phyloP scores from a whole-genome alignment of 1,140 invertebrate genomes.

The Elymnias hypermnestra region DNA sequence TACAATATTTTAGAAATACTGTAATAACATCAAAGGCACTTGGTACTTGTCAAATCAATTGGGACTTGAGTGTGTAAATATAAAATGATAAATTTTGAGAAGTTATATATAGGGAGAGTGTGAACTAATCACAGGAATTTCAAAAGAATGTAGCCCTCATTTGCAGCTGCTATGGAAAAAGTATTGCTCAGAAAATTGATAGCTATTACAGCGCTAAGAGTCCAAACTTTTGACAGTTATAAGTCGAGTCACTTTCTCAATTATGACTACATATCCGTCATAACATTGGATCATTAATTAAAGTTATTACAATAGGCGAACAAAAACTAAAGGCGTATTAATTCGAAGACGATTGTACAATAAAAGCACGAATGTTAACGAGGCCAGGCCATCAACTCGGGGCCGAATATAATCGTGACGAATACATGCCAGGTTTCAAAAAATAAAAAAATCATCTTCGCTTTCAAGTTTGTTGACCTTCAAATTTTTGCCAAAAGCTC shows the following conservation, averaged over 20 bases:
- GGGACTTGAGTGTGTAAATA: too few relatives aligned
- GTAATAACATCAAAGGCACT: too few relatives aligned
- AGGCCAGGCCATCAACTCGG: constrained; percentile 19
- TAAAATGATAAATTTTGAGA: too few relatives aligned
- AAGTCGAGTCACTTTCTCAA: not conserved
- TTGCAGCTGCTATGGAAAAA: too few relatives aligned
- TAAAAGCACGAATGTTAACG: constrained; percentile 23
- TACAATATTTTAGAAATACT: too few relatives aligned
- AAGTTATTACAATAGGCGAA: constrained; percentile 7
- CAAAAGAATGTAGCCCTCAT: too few relatives aligned
- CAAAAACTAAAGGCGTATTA: constrained; percentile 15
- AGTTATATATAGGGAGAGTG: too few relatives aligned
- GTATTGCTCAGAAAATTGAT: not conserved
- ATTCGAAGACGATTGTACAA: constrained; percentile 17
- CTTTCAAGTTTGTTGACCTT: constrained; percentile 19
- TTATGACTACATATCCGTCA: constrained; percentile 8
- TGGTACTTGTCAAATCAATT: too few relatives aligned
- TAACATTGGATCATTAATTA: constrained; percentile 17
- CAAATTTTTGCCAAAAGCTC: too few relatives aligned
- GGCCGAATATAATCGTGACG: constrained; percentile 27
- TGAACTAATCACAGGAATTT: too few relatives aligned
- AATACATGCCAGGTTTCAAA: constrained; percentile 27
- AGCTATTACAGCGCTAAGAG: not conserved
- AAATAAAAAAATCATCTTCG: constrained; percentile 25
- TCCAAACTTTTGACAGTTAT: not conserved